Percentiles rank a stretch among this genome's conserved stretches.
Evolutionary conservation across 1,140 invertebrate species (phyloP).

Genomic region (Paraescarpia echinospica): DNA sequence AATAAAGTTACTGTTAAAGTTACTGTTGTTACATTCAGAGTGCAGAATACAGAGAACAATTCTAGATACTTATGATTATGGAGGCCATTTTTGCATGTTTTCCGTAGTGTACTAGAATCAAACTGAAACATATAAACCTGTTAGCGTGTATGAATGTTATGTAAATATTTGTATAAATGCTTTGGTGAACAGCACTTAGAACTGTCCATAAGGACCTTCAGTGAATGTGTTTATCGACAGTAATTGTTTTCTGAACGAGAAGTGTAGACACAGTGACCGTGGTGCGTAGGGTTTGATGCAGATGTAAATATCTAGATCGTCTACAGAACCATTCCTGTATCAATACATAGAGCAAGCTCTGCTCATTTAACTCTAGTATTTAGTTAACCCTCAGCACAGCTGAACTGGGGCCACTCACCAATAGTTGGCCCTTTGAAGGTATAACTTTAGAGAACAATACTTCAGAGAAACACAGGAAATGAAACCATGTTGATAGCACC

Average conservation of each 20-base stretch:
- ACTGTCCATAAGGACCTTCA: neutral
- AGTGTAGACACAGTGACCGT: neutral
- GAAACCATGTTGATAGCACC: neutral
- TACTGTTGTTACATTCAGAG: no score
- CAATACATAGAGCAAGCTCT: neutral
- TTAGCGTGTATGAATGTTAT: neutral
- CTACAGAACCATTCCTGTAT: neutral
- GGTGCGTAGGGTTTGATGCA: neutral
- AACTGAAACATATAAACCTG: neutral
- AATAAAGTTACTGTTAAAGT: no score
- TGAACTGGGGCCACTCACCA: neutral
- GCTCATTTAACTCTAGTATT: neutral
- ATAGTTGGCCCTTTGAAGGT: neutral
- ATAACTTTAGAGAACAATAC: neutral
- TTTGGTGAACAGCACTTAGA: neutral
- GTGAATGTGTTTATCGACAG: neutral
- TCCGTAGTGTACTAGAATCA: neutral
- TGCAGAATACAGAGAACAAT: neutral
- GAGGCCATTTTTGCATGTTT: neutral
- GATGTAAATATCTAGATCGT: neutral
- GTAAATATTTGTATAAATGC: neutral
- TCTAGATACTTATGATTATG: neutral
- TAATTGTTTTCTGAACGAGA: neutral
- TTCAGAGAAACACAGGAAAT: neutral
- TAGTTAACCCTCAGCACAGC: neutral